Evolutionary conservation across 2,888 invertebrate species (phyloP).

Genomic region (Mythimna vitellina): DNA sequence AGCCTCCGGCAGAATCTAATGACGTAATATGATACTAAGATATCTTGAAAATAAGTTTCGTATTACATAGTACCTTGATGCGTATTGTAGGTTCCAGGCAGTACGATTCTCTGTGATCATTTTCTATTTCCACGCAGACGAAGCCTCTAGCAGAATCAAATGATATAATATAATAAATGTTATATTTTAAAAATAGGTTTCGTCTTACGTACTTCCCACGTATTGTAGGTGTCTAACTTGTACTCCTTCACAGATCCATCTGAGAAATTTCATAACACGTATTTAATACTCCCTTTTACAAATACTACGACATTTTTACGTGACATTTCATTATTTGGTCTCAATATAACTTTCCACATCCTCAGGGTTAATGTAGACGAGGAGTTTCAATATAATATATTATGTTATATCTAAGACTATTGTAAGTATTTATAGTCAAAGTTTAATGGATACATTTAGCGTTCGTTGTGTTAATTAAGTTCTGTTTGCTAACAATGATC

Average conservation of each 20-base stretch:
- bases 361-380: background rate
- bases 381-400: background rate
- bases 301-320: conserved; percentile 7
- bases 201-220: background rate
- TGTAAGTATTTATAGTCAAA: conserved; percentile 42
- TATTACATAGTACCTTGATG: background rate
- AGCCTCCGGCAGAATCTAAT: too few species aligned
- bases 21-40: background rate
- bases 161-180: background rate
- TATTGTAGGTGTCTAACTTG: background rate
- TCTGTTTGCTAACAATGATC: conserved; percentile 75
- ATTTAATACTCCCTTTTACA: conserved; percentile 9
- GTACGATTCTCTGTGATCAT: too few species aligned
- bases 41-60: background rate
- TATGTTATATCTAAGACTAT: conserved; percentile 19
- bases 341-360: conserved; percentile 7
- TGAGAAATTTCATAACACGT: background rate
- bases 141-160: too few species aligned
- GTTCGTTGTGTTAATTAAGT: conserved; percentile 69
- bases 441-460: conserved; percentile 61
- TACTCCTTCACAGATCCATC: background rate
- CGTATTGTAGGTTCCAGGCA: background rate
- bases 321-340: background rate
- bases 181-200: background rate
- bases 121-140: too few species aligned